phyloP scores from a whole-genome alignment of 2,113 vertebrate species.

The Tragelaphus scriptus region DNA sequence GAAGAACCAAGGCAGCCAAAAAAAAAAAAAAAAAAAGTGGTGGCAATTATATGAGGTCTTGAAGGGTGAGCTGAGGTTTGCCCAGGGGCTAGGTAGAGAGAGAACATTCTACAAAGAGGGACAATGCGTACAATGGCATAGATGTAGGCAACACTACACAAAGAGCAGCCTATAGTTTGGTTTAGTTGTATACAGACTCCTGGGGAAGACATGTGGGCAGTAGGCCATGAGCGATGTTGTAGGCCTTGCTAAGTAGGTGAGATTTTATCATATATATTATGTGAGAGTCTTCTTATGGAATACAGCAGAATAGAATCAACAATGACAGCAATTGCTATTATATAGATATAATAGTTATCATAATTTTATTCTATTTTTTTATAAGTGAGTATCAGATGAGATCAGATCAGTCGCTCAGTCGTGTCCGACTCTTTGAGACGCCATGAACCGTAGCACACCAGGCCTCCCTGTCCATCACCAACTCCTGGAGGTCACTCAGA shows the following conservation, averaged over 20 bases:
- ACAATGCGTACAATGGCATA: accelerated
- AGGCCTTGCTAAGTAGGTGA: not conserved
- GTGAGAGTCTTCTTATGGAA: not conserved
- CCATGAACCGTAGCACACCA: too few relatives aligned
- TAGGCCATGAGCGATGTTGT: not conserved
- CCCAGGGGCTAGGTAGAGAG: not conserved
- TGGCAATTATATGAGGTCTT: not conserved
- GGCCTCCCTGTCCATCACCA: too few relatives aligned
- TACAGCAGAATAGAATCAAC: not conserved
- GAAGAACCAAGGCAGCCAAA: not conserved
- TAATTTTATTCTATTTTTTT: not conserved
- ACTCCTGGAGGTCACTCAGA: too few relatives aligned
- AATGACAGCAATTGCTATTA: not conserved
- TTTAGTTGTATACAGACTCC: not conserved
- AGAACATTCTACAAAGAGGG: not conserved
- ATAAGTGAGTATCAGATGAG: not conserved
- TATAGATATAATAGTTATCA: not conserved
- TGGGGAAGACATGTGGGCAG: not conserved
- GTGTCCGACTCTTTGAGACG: too few relatives aligned
- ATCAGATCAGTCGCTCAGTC: too few relatives aligned
- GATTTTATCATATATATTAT: too few relatives aligned
- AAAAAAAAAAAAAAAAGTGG: not conserved
- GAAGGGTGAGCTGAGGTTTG: not conserved
- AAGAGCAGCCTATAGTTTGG: not conserved
- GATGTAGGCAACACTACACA: accelerated